These are phyloP conservation scores for Forbesichthys papilliferus DNA, from an alignment of 2,113 vertebrate species.

Conservation along the genomic window DNA sequence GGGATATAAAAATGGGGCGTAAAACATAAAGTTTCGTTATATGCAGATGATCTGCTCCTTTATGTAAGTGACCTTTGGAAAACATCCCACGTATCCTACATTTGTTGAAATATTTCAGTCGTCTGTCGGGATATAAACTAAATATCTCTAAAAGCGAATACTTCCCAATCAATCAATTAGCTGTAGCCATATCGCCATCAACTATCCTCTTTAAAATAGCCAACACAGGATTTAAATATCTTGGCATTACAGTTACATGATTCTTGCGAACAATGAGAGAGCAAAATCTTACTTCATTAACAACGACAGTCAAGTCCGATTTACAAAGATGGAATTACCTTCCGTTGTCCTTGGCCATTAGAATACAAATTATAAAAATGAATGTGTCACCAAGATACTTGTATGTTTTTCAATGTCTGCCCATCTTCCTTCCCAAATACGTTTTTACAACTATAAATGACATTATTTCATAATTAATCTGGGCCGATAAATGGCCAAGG, in stretches of 20 bases:
- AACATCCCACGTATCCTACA: background rate
- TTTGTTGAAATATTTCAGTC: background rate
- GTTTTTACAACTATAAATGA: background rate
- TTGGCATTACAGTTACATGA: background rate
- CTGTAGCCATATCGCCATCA: background rate
- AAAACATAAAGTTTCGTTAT: too few species aligned
- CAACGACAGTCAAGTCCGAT: background rate
- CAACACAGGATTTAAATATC: background rate
- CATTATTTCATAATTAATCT: background rate
- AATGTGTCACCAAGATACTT: too few species aligned
- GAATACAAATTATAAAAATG: background rate
- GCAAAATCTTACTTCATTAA: background rate
- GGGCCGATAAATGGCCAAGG: background rate
- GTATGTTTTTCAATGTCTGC: too few species aligned
- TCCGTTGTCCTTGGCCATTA: background rate
- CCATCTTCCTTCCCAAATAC: too few species aligned
- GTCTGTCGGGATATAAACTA: background rate
- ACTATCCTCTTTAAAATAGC: background rate
- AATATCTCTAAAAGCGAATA: background rate
- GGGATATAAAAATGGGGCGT: too few species aligned
- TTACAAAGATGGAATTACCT: slow-evolving; percentile 4
- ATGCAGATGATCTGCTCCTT: too few species aligned
- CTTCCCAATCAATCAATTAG: background rate
- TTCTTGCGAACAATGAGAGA: background rate
- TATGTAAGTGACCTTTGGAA: background rate